Evolutionary conservation across 2,888 invertebrate genomes (phyloP).

Genomic region (Pharmacophagus antenor): DNA sequence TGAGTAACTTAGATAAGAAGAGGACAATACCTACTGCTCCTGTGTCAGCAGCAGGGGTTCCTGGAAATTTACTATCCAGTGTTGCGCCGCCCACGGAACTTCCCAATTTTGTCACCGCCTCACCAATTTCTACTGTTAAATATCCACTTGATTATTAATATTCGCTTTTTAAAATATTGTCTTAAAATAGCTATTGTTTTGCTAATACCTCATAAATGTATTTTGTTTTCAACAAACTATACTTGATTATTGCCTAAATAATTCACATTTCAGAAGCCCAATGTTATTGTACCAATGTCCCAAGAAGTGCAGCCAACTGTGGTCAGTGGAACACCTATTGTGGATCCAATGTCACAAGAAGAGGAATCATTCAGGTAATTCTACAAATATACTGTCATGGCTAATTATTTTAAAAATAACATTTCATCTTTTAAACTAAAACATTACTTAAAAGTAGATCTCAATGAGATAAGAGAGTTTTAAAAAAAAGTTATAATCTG

Average conservation of each 20-base stretch:
- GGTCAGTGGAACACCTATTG: neutral
- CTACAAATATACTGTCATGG: too few relatives aligned
- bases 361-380: constrained; percentile 26
- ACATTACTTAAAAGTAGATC: too few relatives aligned
- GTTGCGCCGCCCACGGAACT: constrained; percentile 85
- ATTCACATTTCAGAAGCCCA: constrained; percentile 21
- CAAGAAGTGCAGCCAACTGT: constrained; percentile 32
- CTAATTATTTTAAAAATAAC: too few relatives aligned
- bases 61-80: constrained; percentile 82
- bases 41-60: constrained; percentile 56
- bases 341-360: neutral
- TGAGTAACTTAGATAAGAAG: constrained; percentile 59
- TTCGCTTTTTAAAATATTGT: neutral
- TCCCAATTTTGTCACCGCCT: constrained; percentile 83
- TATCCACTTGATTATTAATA: too few relatives aligned
- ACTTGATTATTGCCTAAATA: neutral
- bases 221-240: neutral
- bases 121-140: constrained; percentile 29
- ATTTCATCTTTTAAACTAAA: too few relatives aligned
- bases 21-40: constrained; percentile 68
- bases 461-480: too few relatives aligned
- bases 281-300: constrained; percentile 26
- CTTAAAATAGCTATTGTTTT: neutral
- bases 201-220: neutral
- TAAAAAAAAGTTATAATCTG: too few relatives aligned